phyloP scores from a whole-genome alignment of 2,113 vertebrate species.

The Atherinomorus stipes region DNA sequence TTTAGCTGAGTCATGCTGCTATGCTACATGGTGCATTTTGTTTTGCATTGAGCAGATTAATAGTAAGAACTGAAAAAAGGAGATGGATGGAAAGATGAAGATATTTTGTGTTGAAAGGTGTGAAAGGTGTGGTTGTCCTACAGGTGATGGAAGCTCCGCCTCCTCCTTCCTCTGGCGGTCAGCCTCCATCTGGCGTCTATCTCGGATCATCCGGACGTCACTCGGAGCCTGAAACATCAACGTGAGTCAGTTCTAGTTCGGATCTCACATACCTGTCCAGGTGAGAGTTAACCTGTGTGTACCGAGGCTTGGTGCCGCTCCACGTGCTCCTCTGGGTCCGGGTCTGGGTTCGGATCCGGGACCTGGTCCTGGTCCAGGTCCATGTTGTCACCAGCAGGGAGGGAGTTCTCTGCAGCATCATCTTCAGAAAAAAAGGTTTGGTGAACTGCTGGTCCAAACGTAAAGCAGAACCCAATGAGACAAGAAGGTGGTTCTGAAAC shows the following conservation, averaged over 20 bases:
- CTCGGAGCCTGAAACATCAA: conserved; percentile 56
- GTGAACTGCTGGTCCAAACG: background rate
- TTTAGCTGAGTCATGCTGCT: no score
- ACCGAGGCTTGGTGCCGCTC: conserved; percentile 80
- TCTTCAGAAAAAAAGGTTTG: no score
- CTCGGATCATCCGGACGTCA: conserved; percentile 70
- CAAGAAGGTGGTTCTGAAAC: background rate
- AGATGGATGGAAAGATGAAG: no score
- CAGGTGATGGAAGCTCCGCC: background rate
- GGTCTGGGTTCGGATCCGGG: conserved; percentile 60
- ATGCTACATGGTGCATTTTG: no score
- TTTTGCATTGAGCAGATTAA: no score
- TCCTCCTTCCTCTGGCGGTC: conserved; percentile 43
- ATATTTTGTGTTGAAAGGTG: no score
- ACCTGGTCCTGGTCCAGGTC: conserved; percentile 16
- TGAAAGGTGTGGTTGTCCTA: background rate
- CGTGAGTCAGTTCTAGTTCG: no score
- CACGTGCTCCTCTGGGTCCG: conserved; percentile 43
- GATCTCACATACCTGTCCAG: background rate
- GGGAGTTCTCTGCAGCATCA: conserved; percentile 27
- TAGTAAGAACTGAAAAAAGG: no score
- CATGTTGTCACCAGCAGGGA: conserved; percentile 40
- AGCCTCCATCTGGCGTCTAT: conserved; percentile 33
- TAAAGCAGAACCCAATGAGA: background rate
- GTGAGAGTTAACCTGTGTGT: no score